Evolutionary conservation across 2,113 vertebrate genomes (phyloP).

Genomic region (Puffinus mauretanicus): DNA sequence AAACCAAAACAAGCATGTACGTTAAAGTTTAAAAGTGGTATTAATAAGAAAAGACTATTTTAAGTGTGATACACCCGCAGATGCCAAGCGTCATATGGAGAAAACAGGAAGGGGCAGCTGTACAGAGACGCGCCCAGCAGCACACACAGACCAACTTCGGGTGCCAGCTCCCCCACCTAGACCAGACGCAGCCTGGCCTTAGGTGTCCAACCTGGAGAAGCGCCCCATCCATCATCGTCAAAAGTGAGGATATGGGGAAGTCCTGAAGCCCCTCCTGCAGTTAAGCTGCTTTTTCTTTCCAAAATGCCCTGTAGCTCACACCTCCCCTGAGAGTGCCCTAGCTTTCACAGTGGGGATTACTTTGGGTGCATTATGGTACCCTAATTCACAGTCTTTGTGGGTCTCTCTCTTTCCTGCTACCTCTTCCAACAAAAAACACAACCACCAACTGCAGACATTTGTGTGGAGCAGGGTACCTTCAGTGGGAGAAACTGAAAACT

Average conservation of each 20-base stretch:
- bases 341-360: not conserved
- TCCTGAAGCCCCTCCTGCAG: not conserved
- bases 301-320: not conserved
- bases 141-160: not conserved
- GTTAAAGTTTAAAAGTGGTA: not conserved
- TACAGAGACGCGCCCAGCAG: not conserved
- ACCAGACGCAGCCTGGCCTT: fast-evolving
- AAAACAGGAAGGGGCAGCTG: not conserved
- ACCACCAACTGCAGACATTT: not conserved
- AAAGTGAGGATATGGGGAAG: not conserved
- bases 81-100: not conserved
- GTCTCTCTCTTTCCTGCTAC: not conserved
- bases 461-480: not conserved
- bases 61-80: not conserved
- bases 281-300: not conserved
- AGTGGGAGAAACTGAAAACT: not conserved
- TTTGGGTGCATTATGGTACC: not conserved
- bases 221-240: fast-evolving
- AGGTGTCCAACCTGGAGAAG: not conserved
- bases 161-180: fast-evolving
- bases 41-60: not conserved
- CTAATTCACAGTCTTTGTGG: not conserved
- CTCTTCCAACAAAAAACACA: not conserved
- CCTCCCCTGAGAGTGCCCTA: not conserved
- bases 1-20: not conserved